phyloP scores from a whole-genome alignment of 2,888 invertebrate species.

The Quadriops clusia region DNA sequence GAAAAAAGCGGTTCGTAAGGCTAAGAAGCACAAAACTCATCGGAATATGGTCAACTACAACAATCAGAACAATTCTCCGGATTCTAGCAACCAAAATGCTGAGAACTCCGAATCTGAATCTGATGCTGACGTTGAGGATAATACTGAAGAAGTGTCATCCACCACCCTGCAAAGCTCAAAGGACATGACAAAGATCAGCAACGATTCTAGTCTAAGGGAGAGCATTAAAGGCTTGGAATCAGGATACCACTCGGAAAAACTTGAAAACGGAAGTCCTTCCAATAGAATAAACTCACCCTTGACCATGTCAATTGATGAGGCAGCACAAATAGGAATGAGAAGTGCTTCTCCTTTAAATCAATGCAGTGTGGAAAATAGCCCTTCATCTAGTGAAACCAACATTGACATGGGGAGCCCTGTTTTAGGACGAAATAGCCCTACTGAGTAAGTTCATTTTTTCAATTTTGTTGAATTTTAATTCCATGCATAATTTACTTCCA shows the following conservation, averaged over 20 bases:
- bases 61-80: slow-evolving; percentile 4
- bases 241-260: slow-evolving; percentile 52
- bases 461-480: no score
- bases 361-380: slow-evolving; percentile 21
- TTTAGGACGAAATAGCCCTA: slow-evolving; percentile 26
- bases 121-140: slow-evolving; percentile 74
- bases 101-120: slow-evolving; percentile 53
- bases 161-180: neutral
- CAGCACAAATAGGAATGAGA: slow-evolving; percentile 26
- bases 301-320: slow-evolving; percentile 29
- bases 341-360: slow-evolving; percentile 25
- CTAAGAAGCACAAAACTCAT: slow-evolving; percentile 38
- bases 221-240: slow-evolving; percentile 43
- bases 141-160: slow-evolving; percentile 41
- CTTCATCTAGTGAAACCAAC: slow-evolving; percentile 45
- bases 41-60: slow-evolving; percentile 11
- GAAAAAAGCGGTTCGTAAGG: slow-evolving; percentile 45
- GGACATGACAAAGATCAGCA: neutral
- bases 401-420: slow-evolving; percentile 43
- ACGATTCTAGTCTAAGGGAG: slow-evolving; percentile 4
- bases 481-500: no score
- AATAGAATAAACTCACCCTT: slow-evolving; percentile 25
- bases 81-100: slow-evolving; percentile 3
- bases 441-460: slow-evolving; percentile 31
- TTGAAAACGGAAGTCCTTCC: slow-evolving; percentile 33